Evolutionary conservation across 2,797 vertebrate genomes (phyloP), one percentile per base, ranked within the genome.

Genomic region (Rhinichthys osculus): DNA sequence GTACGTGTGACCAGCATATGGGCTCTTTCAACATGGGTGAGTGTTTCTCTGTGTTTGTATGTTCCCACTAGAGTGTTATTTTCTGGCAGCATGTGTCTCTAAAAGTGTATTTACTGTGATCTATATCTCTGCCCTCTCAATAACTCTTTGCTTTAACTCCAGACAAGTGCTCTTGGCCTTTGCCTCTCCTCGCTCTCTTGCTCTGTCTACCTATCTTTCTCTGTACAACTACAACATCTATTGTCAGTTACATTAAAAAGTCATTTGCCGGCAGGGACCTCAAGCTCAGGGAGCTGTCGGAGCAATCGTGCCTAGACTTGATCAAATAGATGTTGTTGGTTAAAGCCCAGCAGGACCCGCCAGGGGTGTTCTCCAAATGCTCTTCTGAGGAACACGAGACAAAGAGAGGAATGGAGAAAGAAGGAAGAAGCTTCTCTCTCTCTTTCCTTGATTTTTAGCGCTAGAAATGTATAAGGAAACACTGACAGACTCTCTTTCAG

Each of bases 161-260:
- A 87, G 83, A 72, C 81, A 62, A 57, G 72, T 3, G 33, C 76
- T 74, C 66, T 52, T 13, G 47, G 44, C 76, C 13, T 42, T 13
- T 72, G 35, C 72, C 23, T 79, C 73, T 84, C 50, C 50, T 57
- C 21, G 78, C 11, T 62, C 30, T 78, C 76, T 85, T 78, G 35
- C 44, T 80, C 72, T 87, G 47, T 69, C 38, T 30, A 47, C n/a
- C 59, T 23, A 35, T 54, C 79, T 76, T 59, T 87, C 40, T 84
- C 64, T 76, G 70, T 81, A 47, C 69, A 81, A 76, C 50, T 81
- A 50, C 35, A 76, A 85, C 83, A 85, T 86, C 82, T 81, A 69
- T 86, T 82, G 84, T 84, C 84, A 77, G 85, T 69, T 86, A 47
- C 86, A 86, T 90, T 90, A 89, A 88, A 87, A 86, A 86, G 71